Base-by-base conservation (phyloP, 2,113 vertebrate species). In the Rhodinocichla rosea region DNA sequence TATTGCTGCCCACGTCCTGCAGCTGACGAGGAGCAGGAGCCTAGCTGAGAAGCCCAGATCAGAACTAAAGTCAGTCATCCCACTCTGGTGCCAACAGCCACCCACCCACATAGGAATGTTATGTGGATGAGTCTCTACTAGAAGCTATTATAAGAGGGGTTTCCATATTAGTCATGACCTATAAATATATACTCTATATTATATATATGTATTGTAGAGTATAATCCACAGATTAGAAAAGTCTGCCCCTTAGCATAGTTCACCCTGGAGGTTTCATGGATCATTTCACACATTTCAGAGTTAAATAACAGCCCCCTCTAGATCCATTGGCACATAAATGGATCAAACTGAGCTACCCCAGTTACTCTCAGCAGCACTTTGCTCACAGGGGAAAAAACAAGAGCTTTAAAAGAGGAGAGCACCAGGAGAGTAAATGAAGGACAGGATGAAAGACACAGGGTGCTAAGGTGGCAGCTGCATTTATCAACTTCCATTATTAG, bases 401-500 rank as follows among this genome's bases (percentile, higher is more conserved):
- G 57, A 78, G 40, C 33, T 56, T 62, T 91, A 60, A 65, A 73
- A 81, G 35, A 81, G 27, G n/a, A 30, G 56, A 35, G 47, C 6
- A 13, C 30, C 56, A 89, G 53, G 47, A 92, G 45, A 68, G 55
- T 63, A 91, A 86, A 90, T 67, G 68, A 92, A 94, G 78, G 84
- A 87, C 18, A 42, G 27, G n/a, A 57, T 74, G 57, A 93, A 93
- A 95, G 62, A 73, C 89, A 78, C 0, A 1, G 30, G 52, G 44
- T 39, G 24, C 52, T 88, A 53, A 59, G 57, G 83, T 83, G 71
- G 53, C 89, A 95, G 44, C 49, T 89, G 87, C 64, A 71, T 92
- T 91, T 77, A 87, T 56, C 88, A 88, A 52, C 57, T 87, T 82
- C 84, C 89, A 87, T 87, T 91, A 86, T 68, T 87, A 91, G 74